Base-by-base conservation (phyloP, 2,888 invertebrate species). In the Caenorhabditis afra region DNA sequence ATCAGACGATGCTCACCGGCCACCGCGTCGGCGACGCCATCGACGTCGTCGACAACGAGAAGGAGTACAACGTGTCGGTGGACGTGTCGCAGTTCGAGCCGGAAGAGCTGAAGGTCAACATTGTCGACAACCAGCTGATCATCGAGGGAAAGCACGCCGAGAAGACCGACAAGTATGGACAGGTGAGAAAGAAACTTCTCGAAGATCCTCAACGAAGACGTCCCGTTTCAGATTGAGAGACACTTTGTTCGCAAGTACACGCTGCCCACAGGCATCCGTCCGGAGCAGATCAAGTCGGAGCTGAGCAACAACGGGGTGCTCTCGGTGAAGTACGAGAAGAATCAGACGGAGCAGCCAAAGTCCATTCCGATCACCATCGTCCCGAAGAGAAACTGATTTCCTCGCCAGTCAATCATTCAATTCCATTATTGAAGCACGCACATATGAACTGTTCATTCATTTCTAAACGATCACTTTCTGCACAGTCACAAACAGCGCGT, bases 61-160 rank as follows among this genome's bases (percentile, higher is more conserved):
- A 74, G 10, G 82, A 85, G 41, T 85, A 86, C 70, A 71, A 81
- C 35, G 79, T 87, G 12, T 81, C 85, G 1, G 66, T 87, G 1
- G 85, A 87, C 67, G 87, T 87, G n/a, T 84, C 86, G 11, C 85
- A 86, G 52, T 87, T 87, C 65, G 79, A 84, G 41, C 87, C 87
- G 5, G 86, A 86, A 57, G 87, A 87, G 59, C 66, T 87, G 67
- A 87, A 87, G 68, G 87, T 84, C 44, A 87, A 86, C 67, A 84
- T 87, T 39, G 81, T 84, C 39, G 87, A 87, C 52, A 81, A 85
- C 44, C 81, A 86, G 59, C 59, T 87, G 29, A 83, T 87, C 16
- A 81, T 87, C 49, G 87, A 87, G 59, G 87, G 82, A 65, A 82
- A 83, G 59, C 87, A 87, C 57, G 85, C 79, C n/a, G 85, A 87